Evolutionary conservation across 2,888 invertebrate species (phyloP), one percentile per base, ranked within the genome.

Genomic region (Parelbella ahira): DNA sequence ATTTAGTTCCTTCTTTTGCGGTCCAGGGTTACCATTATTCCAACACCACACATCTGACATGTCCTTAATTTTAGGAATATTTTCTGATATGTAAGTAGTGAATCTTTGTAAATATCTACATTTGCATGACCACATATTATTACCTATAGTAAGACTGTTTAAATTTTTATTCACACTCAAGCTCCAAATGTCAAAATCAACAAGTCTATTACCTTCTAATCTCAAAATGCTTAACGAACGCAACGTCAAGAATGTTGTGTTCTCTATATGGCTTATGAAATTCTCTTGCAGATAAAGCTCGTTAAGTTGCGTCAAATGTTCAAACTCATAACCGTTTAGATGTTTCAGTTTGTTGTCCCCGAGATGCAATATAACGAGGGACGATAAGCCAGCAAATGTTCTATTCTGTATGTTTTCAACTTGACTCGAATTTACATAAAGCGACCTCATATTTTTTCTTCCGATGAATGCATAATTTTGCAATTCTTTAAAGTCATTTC

Each of bases 401-500:
- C 93, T 92, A 79, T 97, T 97, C 71, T 94, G 94, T 60, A 97
- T 93, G 30, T 91, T 90, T 71, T 94, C 93, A 58, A 97, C 91
- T 56, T 92, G 92, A 62, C 96, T 96, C 30, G 90, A 91, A 84
- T 97, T 97, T 50, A 96, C 92, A 81, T 92, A 97, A 50, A 97
- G 89, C 45, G 93, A 92, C 58, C 93, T 90, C 91, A 97, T 92
- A 82, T 95, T 96, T 81, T 96, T 96, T 44, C 96, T 91, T 0
- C 96, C 97, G 56, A 96, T 94, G 78, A 98, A 96, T 50, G 94
- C 93, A 80, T 96, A 94, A 78, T 94, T 93, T 73, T 94, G 93
- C 59, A 98, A 87, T 68, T 94, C 93, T 55, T 92, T 92, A 61
- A 97, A 90, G 66, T 95, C 91, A 72, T 97, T 97, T 27, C 97